Base-by-base conservation (phyloP, 2,113 vertebrate species). In the Varanus komodoensis region DNA sequence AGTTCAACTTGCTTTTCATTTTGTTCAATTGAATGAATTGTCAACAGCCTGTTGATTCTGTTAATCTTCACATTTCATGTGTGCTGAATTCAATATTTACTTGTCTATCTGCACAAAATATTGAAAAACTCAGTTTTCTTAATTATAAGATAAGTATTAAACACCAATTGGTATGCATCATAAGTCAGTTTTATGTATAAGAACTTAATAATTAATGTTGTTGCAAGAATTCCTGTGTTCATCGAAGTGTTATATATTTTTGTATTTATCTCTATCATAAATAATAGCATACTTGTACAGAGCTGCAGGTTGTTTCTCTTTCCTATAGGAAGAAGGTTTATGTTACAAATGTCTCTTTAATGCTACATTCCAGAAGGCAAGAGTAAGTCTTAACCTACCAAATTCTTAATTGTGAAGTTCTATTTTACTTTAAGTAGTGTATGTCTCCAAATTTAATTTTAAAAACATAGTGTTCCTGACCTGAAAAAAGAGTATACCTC, bases 1-100 rank as follows among this genome's bases (percentile, higher is more conserved):
- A 98, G 98, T 98, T 91, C 92, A 91, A 73, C 88, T 93, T 96
- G 90, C 3, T 6, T 74, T 91, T 67, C 69, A 78, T 93, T 93
- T 94, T 94, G 84, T 96, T 96, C 96, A 94, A 91, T 68, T 83
- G 93, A 94, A 96, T 95, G 91, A 92, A 95, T 95, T 95, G 86
- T 93, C 92, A 95, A 93, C 73, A 84, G 81, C 25, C 0, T 87
- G 89, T 85, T 89, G 84, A 88, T 92, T 83, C 8, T 19, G 17
- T 88, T 94, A 14, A 52, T 48, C 92, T 95, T 90, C 57, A 6
- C 84, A 44, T 50, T 91, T 90, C 87, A 84, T 91, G 82, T 0
- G 7, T 81, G 32, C 89, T 88, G 74, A 90, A 82, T 88, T 86
- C 29, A 2, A 44, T 94, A 93, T 92, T 84, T 8, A 17, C 94